phyloP scores from a whole-genome alignment of 2,797 vertebrate species.

The Urosaurus nigricauda region DNA sequence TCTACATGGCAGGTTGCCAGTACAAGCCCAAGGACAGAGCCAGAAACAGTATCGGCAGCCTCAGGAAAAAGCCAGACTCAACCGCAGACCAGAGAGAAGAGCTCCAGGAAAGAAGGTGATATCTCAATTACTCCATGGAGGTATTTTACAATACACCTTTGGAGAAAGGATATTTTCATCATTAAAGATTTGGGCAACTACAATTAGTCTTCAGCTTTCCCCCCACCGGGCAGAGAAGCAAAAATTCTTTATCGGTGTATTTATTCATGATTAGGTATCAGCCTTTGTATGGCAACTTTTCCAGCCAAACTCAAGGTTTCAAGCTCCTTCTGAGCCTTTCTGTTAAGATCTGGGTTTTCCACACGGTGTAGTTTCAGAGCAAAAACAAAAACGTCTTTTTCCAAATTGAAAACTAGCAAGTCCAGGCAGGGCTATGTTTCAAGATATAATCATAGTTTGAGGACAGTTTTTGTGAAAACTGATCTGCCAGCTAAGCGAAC shows the following conservation, averaged over 20 bases:
- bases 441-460: constrained; percentile 40
- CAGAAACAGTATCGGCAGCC: not conserved
- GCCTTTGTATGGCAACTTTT: not conserved
- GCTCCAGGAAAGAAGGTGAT: not conserved
- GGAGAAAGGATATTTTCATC: constrained; percentile 42
- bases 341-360: not conserved
- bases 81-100: not conserved
- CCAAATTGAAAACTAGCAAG: constrained; percentile 34
- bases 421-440: constrained; percentile 46
- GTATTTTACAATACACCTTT: constrained; percentile 70
- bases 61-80: not conserved
- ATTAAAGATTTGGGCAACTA: constrained; percentile 47
- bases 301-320: not conserved
- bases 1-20: too few species aligned
- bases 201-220: constrained; percentile 43
- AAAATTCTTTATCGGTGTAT: constrained; percentile 65
- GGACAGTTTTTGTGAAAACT: constrained; percentile 38
- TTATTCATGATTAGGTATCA: not conserved
- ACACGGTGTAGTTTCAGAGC: not conserved
- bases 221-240: constrained; percentile 11
- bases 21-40: not conserved
- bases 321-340: not conserved
- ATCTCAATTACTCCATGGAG: constrained; percentile 58
- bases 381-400: too few species aligned
- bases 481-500: constrained; percentile 51